Evolutionary conservation across 2,113 vertebrate species (phyloP).

Genomic region (Noturus placidus): DNA sequence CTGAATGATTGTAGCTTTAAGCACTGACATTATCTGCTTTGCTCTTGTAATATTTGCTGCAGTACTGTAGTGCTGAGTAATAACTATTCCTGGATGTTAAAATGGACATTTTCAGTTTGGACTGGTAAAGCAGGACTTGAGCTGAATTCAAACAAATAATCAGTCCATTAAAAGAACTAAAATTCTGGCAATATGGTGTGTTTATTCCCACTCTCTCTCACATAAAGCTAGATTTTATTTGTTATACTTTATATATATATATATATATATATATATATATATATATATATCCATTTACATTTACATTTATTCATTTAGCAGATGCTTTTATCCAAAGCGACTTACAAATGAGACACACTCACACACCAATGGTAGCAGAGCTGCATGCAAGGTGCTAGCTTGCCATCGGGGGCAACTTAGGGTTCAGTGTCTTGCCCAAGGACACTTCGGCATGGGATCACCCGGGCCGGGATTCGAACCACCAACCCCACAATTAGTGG

Average conservation of each 20-base stretch:
- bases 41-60: slow-evolving; percentile 4
- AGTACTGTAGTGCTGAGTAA: slow-evolving; percentile 34
- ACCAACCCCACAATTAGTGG: no score
- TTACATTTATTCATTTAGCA: no score
- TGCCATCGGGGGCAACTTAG: no score
- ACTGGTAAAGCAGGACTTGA: slow-evolving; percentile 34
- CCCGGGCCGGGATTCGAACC: no score
- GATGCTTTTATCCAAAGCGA: no score
- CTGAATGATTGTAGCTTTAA: slow-evolving; percentile 14
- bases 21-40: slow-evolving; percentile 11
- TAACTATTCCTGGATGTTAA: slow-evolving; percentile 34
- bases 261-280: no score
- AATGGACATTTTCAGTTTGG: slow-evolving; percentile 38
- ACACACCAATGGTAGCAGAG: no score
- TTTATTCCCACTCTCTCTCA: slow-evolving; percentile 54
- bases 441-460: no score
- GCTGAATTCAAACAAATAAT: slow-evolving; percentile 52
- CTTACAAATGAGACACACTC: no score
- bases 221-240: slow-evolving; percentile 57
- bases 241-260: not conserved
- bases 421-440: no score
- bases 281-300: no score
- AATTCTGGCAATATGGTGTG: slow-evolving; percentile 54
- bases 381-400: no score
- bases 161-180: slow-evolving; percentile 57